Base-by-base conservation (phyloP, 1,140 invertebrate species). In the Caenorhabditis brenneri region DNA sequence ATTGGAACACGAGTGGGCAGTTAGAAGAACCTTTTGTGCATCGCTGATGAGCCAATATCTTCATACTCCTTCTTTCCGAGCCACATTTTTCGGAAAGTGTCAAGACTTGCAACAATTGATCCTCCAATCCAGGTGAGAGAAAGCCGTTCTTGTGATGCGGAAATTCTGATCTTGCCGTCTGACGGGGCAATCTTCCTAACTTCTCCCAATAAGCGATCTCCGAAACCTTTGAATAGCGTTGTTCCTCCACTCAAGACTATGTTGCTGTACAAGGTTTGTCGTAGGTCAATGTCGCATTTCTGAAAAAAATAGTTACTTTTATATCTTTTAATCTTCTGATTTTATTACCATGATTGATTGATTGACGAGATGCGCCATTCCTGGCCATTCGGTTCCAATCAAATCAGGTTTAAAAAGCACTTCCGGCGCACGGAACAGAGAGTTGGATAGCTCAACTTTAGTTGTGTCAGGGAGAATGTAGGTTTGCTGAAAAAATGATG, bases 71-170 rank as follows among this genome's bases (percentile, higher is more conserved):
- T 92, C 92, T 99, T 98, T 19, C 96, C 97, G 29, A 99, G 95
- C 97, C 97, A 99, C 96, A 99, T 99, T 92, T 97, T 96, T 91
- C 96, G 96, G 92, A 99, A 99, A 9, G 97, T 98, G 91, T 99
- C 97, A 78, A 99, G 93, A n/a, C 96, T 97, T 27, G 97, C 97
- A 85, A 99, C 93, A 92, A 99, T 99, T 3, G 97, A 99, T 74
- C 97, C 97, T 12, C 93, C 97, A 90, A 99, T 99, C 97, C 97
- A 99, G 51, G 97, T 99, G 2, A 97, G 98, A 91, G 98, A 99
- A 19, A 99, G 92, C 86, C 97, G 93, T 93, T 99, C 97, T 93
- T 98, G 96, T 19, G 89, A 90, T 9, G 89, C 89, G 12, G 89
- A 87, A 80, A 90, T 90, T 39, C 96, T 95, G 86, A 99, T 97